These are phyloP conservation scores for Phrynocephalus forsythii DNA, from an alignment of 2,797 vertebrate species.

Conservation along the genomic window DNA sequence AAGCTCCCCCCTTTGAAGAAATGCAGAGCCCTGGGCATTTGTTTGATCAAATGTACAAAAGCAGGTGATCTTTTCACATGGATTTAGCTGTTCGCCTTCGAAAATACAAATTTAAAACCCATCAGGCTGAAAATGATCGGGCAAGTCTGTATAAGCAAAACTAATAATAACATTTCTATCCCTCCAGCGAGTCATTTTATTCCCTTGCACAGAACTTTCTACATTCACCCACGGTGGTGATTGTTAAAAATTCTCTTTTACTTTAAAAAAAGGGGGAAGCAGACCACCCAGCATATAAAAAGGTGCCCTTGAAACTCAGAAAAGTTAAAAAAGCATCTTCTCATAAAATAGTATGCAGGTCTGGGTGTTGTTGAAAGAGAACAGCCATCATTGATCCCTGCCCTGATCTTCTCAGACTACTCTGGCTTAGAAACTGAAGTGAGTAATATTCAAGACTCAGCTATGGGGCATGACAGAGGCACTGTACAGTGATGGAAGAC, in stretches of 20 bases:
- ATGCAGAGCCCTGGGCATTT: neutral
- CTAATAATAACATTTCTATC: neutral
- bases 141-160: neutral
- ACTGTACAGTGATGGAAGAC: neutral
- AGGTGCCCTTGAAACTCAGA: neutral
- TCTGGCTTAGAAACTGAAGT: neutral
- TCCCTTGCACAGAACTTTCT: neutral
- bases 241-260: neutral
- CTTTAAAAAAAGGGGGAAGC: too few relatives aligned
- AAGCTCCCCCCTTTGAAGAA: neutral
- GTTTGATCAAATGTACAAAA: neutral
- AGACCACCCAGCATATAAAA: neutral
- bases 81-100: neutral
- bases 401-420: conserved; percentile 1
- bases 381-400: neutral
- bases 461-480: neutral
- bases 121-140: neutral
- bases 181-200: neutral
- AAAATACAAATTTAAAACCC: neutral
- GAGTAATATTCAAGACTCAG: neutral
- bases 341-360: neutral
- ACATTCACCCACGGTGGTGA: neutral
- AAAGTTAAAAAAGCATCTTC: conserved; percentile 12
- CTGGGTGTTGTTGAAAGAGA: neutral
- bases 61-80: neutral